Evolutionary conservation across 2,797 vertebrate genomes (phyloP).

Genomic region (Labeo calbasu): DNA sequence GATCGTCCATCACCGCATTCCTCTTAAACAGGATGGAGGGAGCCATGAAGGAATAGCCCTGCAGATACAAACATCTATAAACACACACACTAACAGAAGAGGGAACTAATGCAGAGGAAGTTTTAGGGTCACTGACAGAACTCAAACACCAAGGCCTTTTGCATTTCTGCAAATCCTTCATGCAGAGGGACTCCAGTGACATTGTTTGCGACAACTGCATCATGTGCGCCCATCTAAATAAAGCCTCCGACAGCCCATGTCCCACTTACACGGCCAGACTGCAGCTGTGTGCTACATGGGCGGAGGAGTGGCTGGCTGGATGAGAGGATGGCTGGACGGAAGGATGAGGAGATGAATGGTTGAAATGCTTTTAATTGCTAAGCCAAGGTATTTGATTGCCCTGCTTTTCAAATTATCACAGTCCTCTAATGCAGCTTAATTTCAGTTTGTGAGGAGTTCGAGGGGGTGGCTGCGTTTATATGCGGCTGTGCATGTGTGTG

Average conservation of each 20-base stretch:
- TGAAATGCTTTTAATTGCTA: constrained; percentile 82
- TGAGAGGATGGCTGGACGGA: constrained; percentile 79
- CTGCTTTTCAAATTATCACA: constrained; percentile 83
- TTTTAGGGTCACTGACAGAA: constrained; percentile 13
- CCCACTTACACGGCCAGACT: constrained; percentile 64
- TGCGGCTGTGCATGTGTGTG: constrained; percentile 2
- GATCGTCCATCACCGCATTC: constrained; percentile 93
- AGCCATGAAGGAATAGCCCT: constrained; percentile 99
- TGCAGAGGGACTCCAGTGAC: constrained; percentile 55
- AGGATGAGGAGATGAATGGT: constrained; percentile 79
- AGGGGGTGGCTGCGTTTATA: constrained; percentile 65
- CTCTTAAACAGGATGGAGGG: constrained; percentile 98
- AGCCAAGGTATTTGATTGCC: constrained; percentile 84
- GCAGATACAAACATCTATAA: constrained; percentile 56
- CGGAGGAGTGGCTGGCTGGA: constrained; percentile 61
- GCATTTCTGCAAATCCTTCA: constrained; percentile 47
- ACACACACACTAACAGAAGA: constrained; percentile 35
- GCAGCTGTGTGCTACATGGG: constrained; percentile 79
- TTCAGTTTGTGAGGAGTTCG: constrained; percentile 80
- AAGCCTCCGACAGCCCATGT: constrained; percentile 66
- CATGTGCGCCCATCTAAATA: constrained; percentile 73
- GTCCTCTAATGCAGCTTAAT: constrained; percentile 84
- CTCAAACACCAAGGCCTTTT: constrained; percentile 2
- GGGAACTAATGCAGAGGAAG: constrained; percentile 38
- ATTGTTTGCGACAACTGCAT: constrained; percentile 76